These are phyloP conservation scores for Actias luna DNA, from an alignment of 2,888 invertebrate genomes.

Conservation along the genomic window DNA sequence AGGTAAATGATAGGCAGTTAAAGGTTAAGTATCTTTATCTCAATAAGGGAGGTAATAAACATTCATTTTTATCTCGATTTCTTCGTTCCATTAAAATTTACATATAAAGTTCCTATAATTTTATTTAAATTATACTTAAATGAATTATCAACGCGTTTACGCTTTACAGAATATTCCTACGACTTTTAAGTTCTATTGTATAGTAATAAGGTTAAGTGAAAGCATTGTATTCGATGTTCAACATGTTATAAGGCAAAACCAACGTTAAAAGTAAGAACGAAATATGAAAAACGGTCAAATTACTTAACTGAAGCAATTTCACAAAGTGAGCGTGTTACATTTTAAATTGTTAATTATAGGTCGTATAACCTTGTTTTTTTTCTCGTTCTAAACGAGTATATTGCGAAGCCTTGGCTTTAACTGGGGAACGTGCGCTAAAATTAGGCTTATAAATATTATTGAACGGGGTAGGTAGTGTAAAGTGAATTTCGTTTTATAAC, in stretches of 20 bases:
- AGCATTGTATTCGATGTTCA: too few relatives aligned
- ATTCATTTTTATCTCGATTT: neutral
- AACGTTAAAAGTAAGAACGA: neutral
- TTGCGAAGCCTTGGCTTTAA: conserved; percentile 7
- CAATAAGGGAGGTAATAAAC: neutral
- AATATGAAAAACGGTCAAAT: conserved; percentile 2
- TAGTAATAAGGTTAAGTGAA: too few relatives aligned
- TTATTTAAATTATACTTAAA: neutral
- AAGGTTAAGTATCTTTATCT: neutral
- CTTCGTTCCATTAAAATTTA: neutral
- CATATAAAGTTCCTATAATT: neutral
- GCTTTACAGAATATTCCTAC: neutral
- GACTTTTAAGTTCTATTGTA: neutral
- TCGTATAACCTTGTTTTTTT: conserved; percentile 33
- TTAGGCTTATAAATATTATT: neutral
- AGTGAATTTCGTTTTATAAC: neutral
- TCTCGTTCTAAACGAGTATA: neutral
- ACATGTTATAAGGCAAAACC: too few relatives aligned
- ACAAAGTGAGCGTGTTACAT: conserved; percentile 33
- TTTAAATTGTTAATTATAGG: conserved; percentile 34
- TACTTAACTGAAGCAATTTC: conserved; percentile 12
- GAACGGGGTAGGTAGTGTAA: neutral
- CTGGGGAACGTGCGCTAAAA: neutral
- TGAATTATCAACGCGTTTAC: neutral
- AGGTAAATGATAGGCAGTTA: neutral